Base-by-base conservation (phyloP, 2,113 vertebrate genomes). In the Oreochromis aureus region DNA sequence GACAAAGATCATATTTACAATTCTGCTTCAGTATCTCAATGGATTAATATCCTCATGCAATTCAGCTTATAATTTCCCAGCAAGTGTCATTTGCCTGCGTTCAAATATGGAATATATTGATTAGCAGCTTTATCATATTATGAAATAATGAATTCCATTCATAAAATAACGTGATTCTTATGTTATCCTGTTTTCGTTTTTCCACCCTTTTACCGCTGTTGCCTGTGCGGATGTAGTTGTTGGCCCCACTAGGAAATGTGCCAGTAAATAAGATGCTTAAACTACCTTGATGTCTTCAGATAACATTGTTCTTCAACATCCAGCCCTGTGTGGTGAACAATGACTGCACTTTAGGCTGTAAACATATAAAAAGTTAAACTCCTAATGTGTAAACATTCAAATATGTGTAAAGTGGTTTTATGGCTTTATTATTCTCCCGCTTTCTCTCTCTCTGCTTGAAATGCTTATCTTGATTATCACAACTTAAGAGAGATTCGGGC, bases 1-100 rank as follows among this genome's bases (percentile, higher is more conserved):
- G 91, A 89, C 88, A 87, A 39, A 83, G 84, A 92, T 93, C 89
- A 92, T 91, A 88, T 92, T 89, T 88, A 92, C 85, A 83, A 91
- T 92, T 92, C 85, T 51, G 10, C 87, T 46, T 82, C 88, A 55
- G 48, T 82, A 85, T 88, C 81, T 87, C 76, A 87, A 82, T 82
- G 76, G 53, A 86, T 92, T 79, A 58, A 56, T 83, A 88, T 82
- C 30, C 79, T 39, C 53, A 12, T 54, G 11, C 32, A 11, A 36
- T 53, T 59, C 55, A 86, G 51, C 81, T 19, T 83, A 22, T 85
- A 32, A 11, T 76, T 81, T 16, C 56, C 27, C 9, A 71, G 6
- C 61, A 55, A 61, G 46, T 88, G 53, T 79, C 81, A 86, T 86
- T 59, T 59, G 10, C 73, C 27, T 53, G 73, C 27, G 46, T 78